These are phyloP conservation scores for Sciurus vulgaris DNA, from an alignment of 2,797 vertebrate species.

Conservation along the genomic window DNA sequence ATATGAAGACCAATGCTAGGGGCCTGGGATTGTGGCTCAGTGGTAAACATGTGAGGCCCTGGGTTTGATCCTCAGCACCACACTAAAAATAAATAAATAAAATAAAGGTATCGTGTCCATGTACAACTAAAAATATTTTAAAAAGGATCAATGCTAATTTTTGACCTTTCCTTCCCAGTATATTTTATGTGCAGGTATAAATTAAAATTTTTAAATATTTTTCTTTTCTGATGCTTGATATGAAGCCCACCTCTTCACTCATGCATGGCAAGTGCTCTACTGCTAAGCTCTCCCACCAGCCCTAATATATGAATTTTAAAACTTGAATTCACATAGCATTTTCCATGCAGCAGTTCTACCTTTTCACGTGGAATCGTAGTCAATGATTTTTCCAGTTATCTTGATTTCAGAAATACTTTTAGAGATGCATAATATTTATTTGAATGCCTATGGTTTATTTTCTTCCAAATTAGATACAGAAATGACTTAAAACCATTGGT, in stretches of 20 bases:
- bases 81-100: too few relatives aligned
- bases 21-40: too few relatives aligned
- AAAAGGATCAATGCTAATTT: background rate
- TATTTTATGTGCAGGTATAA: constrained; percentile 23
- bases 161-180: background rate
- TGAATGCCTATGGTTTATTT: background rate
- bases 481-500: background rate
- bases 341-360: background rate
- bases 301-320: background rate
- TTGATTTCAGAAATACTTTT: background rate
- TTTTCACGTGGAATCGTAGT: background rate
- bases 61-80: too few relatives aligned
- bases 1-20: background rate
- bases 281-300: too few relatives aligned
- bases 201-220: background rate
- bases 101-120: too few relatives aligned
- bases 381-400: background rate
- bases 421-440: background rate
- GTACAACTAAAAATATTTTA: too few relatives aligned
- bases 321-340: background rate
- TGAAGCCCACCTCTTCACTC: background rate
- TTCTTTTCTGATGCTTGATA: background rate
- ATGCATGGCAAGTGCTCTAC: background rate
- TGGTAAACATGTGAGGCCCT: too few relatives aligned
- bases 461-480: background rate